A percentile compares a stretch with the other conserved stretches of the same genome.
phyloP scores from a whole-genome alignment of 1,140 invertebrate genomes.

The Megathymus violae region DNA sequence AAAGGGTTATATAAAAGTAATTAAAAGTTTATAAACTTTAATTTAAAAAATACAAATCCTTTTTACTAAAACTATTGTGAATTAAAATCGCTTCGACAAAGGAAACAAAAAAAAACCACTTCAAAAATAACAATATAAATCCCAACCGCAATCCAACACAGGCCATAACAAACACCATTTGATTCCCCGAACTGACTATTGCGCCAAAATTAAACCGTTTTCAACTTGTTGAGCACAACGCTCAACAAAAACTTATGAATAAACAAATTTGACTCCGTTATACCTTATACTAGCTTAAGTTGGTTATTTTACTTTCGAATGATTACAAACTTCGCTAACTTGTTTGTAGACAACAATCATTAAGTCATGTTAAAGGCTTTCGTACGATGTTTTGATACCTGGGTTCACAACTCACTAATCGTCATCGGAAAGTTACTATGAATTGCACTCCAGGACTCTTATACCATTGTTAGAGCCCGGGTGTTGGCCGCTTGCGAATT shows the following conservation, averaged over 20 bases:
- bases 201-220: conserved; percentile 30
- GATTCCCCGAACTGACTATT: conserved; percentile 14
- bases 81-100: background rate
- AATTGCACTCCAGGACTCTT: too few species aligned
- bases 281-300: background rate
- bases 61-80: too few species aligned
- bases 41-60: too few species aligned
- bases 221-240: conserved; percentile 24
- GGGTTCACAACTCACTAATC: too few species aligned
- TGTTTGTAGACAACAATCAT: too few species aligned
- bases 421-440: too few species aligned
- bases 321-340: background rate
- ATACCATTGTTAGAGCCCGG: too few species aligned
- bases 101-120: background rate
- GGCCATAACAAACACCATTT: conserved; percentile 17
- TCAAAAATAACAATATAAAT: background rate
- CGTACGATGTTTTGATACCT: too few species aligned
- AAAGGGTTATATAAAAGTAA: too few species aligned
- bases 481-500: too few species aligned
- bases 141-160: background rate
- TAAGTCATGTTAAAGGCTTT: too few species aligned
- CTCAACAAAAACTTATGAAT: conserved; percentile 15
- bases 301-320: conserved; percentile 4
- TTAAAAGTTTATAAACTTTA: too few species aligned
- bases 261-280: conserved; percentile 11